Conservation (phyloP, 2,888 invertebrate genomes). For the Tiliacea citrago region DNA sequence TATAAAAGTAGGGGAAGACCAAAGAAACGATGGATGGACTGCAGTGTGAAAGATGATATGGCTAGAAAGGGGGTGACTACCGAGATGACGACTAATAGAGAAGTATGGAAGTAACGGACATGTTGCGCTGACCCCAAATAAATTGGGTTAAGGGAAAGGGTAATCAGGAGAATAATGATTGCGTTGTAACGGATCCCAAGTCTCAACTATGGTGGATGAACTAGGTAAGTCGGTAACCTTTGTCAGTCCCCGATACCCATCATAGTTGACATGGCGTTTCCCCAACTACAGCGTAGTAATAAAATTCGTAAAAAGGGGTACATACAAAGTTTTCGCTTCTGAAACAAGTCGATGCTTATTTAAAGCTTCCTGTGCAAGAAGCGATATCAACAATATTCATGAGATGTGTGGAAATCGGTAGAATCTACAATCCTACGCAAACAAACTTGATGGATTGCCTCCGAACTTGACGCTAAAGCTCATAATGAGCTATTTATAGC, state of each 20-base stretch:
- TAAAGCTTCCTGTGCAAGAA: slow-evolving; percentile 26
- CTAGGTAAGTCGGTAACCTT: not conserved
- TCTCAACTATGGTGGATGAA: not conserved
- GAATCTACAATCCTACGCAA: slow-evolving; percentile 39
- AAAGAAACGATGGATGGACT: no score
- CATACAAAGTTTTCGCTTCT: not conserved
- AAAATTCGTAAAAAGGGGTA: no score
- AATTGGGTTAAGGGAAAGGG: no score
- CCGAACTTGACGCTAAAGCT: slow-evolving; percentile 19
- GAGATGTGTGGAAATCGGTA: slow-evolving; percentile 41
- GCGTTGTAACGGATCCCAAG: not conserved
- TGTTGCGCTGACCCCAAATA: no score
- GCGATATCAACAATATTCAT: slow-evolving; percentile 34
- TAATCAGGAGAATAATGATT: no score
- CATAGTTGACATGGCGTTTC: not conserved
- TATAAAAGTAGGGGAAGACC: no score
- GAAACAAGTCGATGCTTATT: slow-evolving; percentile 21
- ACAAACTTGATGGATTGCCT: slow-evolving; percentile 41
- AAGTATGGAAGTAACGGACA: no score
- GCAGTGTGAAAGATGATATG: no score
- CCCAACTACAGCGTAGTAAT: not conserved
- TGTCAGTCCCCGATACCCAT: not conserved
- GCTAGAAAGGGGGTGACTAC: no score
- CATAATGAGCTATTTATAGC: slow-evolving; percentile 18
- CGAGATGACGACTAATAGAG: no score